Percentiles rank a stretch among this genome's conserved stretches.
Conservation (phyloP, 53 echinoderm and acorn worm genomes). For the Hippasteria phrygiana region DNA sequence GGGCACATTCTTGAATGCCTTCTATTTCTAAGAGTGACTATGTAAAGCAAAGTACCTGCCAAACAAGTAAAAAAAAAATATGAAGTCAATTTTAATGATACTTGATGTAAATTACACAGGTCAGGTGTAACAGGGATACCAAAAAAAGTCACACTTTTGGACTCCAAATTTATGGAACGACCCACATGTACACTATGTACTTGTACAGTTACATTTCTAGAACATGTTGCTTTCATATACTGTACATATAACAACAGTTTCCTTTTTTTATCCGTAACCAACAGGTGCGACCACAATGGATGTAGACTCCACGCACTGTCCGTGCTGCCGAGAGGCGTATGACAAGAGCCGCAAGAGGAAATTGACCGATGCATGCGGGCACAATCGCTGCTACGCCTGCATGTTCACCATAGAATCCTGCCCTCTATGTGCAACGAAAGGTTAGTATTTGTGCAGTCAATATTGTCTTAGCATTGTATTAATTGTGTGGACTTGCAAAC, state of each 20-base stretch:
- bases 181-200: no score
- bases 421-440: constrained; percentile 78
- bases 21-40: no score
- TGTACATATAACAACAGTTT: not conserved
- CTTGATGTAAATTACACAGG: no score
- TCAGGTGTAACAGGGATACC: no score
- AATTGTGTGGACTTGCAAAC: no score
- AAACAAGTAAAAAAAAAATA: no score
- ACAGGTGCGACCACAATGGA: constrained; percentile 79
- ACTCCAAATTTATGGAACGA: no score
- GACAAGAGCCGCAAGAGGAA: constrained; percentile 94
- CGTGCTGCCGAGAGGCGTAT: constrained; percentile 89
- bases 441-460: constrained; percentile 55
- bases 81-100: no score
- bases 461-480: not conserved
- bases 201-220: not conserved
- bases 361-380: constrained; percentile 97
- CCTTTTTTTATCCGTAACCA: no score
- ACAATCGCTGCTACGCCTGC: constrained; percentile 92
- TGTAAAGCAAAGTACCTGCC: no score
- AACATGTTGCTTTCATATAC: not conserved
- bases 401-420: constrained; percentile 96
- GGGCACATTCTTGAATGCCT: no score
- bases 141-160: no score
- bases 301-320: constrained; percentile 79